A percentile compares a stretch with the other conserved stretches of the same genome.
phyloP scores from a whole-genome alignment of 1,140 invertebrate species.

The Oscheius sp. region DNA sequence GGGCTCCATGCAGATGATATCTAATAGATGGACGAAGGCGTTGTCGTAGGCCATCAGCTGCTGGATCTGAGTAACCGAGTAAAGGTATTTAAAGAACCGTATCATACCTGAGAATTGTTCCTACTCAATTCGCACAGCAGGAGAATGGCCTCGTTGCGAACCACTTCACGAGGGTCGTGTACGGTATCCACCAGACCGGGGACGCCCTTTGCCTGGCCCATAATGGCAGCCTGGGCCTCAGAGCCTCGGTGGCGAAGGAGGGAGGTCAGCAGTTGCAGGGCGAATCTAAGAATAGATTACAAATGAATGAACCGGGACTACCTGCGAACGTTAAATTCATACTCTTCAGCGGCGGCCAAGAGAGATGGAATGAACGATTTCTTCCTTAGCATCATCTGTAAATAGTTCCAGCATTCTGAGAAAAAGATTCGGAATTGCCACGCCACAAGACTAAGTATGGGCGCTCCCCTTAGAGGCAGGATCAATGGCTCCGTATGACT shows the following conservation, averaged over 20 bases:
- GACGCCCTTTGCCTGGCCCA: conserved; percentile 92
- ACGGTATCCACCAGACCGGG: conserved; percentile 95
- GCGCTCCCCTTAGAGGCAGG: not conserved
- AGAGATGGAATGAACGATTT: conserved; percentile 74
- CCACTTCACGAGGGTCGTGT: conserved; percentile 86
- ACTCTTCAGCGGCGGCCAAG: conserved; percentile 79
- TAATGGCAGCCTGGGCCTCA: conserved; percentile 89
- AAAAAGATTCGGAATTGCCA: conserved; percentile 77
- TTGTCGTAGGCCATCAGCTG: conserved; percentile 99
- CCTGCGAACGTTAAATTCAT: conserved; percentile 52
- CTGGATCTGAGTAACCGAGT: conserved; percentile 77
- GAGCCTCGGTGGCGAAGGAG: conserved; percentile 75
- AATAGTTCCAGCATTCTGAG: too few relatives aligned
- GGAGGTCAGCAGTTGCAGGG: conserved; percentile 79
- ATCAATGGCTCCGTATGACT: not conserved
- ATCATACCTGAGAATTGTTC: conserved; percentile 72
- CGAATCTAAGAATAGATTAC: conserved; percentile 54
- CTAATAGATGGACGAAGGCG: conserved; percentile 90
- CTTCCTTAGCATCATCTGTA: conserved; percentile 25
- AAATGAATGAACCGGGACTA: conserved; percentile 23
- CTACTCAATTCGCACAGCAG: conserved; percentile 89
- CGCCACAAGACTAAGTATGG: not conserved
- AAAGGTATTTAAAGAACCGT: not conserved
- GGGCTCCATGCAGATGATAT: conserved; percentile 87
- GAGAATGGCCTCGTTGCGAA: conserved; percentile 88